phyloP scores from a whole-genome alignment of 1,140 invertebrate species.

The Wasmannia auropunctata region DNA sequence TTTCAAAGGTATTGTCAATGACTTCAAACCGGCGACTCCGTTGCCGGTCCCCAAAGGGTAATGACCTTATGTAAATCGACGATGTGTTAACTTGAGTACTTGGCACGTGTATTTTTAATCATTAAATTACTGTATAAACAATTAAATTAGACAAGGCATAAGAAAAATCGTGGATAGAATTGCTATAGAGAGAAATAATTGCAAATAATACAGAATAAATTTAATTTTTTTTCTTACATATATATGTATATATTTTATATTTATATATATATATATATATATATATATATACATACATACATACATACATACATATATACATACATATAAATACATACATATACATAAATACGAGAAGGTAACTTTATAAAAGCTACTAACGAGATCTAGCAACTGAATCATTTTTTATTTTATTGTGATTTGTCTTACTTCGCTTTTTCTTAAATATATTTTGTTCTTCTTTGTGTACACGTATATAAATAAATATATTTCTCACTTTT shows the following conservation, averaged over 20 bases:
- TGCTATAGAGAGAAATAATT: too few relatives aligned
- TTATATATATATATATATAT: not conserved
- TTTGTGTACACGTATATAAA: not conserved
- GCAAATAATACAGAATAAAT: not conserved
- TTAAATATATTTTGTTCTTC: not conserved
- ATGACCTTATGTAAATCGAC: too few relatives aligned
- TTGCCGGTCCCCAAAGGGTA: too few relatives aligned
- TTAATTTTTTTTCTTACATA: not conserved
- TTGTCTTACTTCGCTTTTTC: not conserved
- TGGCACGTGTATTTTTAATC: too few relatives aligned
- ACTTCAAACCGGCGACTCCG: too few relatives aligned
- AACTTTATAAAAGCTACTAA: not conserved
- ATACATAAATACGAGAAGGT: not conserved
- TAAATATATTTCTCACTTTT: constrained; percentile 15
- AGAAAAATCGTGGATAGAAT: too few relatives aligned
- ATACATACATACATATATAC: not conserved
- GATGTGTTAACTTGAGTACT: too few relatives aligned
- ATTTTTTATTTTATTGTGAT: not conserved
- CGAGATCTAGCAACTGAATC: constrained; percentile 1
- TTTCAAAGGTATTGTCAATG: too few relatives aligned
- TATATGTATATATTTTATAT: not conserved
- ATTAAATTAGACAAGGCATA: too few relatives aligned
- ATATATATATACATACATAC: not conserved
- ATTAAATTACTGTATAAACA: too few relatives aligned
- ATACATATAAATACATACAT: not conserved